These are phyloP conservation scores for Hemichromis elongatus DNA, from an alignment of 2,113 vertebrate genomes.

Conservation along the genomic window DNA sequence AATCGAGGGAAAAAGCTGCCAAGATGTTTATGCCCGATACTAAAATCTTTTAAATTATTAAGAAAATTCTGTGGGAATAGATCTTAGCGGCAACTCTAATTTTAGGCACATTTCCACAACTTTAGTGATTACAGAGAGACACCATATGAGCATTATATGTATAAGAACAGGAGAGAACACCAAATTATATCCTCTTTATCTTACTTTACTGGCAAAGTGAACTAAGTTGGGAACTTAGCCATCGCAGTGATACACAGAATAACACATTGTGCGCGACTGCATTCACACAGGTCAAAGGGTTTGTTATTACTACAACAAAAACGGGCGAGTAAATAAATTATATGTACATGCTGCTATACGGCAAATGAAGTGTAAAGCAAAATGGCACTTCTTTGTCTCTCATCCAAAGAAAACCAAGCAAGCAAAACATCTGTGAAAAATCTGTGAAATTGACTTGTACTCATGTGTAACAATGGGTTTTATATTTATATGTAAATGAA, in stretches of 20 bases:
- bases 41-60: not conserved
- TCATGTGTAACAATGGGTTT: constrained; percentile 3
- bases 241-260: not conserved
- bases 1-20: not conserved
- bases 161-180: not conserved
- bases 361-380: not conserved
- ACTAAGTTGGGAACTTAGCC: not conserved
- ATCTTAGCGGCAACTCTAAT: not conserved
- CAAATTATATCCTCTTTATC: not conserved
- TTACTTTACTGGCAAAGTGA: not conserved
- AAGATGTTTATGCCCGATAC: not conserved
- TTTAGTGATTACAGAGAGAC: not conserved
- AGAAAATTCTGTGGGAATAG: not conserved
- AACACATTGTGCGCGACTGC: not conserved
- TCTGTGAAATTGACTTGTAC: not conserved
- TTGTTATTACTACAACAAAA: not conserved
- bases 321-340: not conserved
- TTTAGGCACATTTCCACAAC: not conserved
- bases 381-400: not conserved
- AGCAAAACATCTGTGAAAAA: not conserved
- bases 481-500: constrained; percentile 11
- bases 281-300: not conserved
- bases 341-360: not conserved
- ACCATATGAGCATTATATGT: not conserved
- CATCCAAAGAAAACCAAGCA: not conserved